phyloP scores from a whole-genome alignment of 2,113 vertebrate species.

The Notarius quadriscutis region DNA sequence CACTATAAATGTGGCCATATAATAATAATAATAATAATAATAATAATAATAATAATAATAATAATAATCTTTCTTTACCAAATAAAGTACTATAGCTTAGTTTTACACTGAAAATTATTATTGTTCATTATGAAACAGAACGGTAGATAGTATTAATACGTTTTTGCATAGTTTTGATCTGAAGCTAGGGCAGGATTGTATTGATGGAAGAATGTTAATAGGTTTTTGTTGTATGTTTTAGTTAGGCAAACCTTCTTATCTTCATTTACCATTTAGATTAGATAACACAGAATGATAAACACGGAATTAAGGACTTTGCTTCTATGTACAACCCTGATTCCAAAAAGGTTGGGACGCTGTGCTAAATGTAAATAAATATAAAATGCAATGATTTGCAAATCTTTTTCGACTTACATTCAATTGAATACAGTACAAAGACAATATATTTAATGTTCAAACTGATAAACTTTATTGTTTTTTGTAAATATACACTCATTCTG shows the following conservation, averaged over 20 bases:
- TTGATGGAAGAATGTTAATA: not conserved
- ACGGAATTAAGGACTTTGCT: not conserved
- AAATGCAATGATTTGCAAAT: no score
- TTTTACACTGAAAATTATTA: not conserved
- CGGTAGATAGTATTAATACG: not conserved
- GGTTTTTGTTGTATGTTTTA: slow-evolving; percentile 1
- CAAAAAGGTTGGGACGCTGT: no score
- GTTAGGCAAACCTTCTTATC: not conserved
- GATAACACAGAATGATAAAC: not conserved
- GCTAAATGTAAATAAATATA: no score
- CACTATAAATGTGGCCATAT: not conserved
- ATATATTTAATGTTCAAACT: no score
- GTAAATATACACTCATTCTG: no score
- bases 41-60: not conserved
- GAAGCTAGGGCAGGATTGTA: not conserved
- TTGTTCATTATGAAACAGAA: not conserved
- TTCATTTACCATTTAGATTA: not conserved
- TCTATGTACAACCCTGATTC: not conserved
- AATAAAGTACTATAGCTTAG: not conserved
- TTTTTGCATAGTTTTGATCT: not conserved
- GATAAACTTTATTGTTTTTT: no score
- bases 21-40: not conserved
- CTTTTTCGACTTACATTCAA: no score
- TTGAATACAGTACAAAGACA: no score
- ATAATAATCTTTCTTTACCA: not conserved